phyloP scores from a whole-genome alignment of 2,113 vertebrate species.

The Tiliqua scincoides region DNA sequence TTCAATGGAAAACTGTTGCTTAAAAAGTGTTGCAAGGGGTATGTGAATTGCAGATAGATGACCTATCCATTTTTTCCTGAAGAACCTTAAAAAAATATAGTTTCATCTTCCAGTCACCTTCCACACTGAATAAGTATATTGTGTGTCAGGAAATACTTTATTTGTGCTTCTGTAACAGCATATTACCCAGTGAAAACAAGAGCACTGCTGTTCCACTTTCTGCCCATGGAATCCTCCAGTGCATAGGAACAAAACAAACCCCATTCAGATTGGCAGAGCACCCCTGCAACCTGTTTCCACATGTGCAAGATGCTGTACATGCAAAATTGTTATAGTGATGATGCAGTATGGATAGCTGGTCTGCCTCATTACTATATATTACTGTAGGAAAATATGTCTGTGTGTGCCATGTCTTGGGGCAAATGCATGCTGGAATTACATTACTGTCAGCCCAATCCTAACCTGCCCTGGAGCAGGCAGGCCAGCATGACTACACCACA shows the following conservation, averaged over 20 bases:
- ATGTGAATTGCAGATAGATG: constrained; percentile 33
- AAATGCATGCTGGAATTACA: background rate
- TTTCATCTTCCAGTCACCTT: background rate
- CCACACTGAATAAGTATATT: background rate
- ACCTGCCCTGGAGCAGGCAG: too few species aligned
- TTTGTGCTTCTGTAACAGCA: background rate
- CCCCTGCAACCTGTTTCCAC: background rate
- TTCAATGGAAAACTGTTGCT: constrained; percentile 48
- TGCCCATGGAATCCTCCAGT: background rate
- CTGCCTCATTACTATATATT: background rate
- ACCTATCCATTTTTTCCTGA: constrained; percentile 23
- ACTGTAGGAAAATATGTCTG: background rate
- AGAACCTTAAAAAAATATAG: constrained; percentile 15
- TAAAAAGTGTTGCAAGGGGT: constrained; percentile 36
- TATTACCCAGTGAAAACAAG: background rate
- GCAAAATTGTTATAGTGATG: background rate
- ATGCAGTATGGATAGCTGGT: background rate
- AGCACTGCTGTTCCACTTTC: background rate
- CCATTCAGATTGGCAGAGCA: background rate
- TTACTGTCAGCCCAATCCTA: too few species aligned
- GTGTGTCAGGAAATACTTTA: background rate
- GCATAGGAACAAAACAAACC: background rate
- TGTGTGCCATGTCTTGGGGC: background rate
- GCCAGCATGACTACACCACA: too few species aligned
- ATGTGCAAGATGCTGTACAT: background rate